Base-by-base conservation (phyloP, 2,888 invertebrate species). In the Scotopteryx bipunctaria region DNA sequence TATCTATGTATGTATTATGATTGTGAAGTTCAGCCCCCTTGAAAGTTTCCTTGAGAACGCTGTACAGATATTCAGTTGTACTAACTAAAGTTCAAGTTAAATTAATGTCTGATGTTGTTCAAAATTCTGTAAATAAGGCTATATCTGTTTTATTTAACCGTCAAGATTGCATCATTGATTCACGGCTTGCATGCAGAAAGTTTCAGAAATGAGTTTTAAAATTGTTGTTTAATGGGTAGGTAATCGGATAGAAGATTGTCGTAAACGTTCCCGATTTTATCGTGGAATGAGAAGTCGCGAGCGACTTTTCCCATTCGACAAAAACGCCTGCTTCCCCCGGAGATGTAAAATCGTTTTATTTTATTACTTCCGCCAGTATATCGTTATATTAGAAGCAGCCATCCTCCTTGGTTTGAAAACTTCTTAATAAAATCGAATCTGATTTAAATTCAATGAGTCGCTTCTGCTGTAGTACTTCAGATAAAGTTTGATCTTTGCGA, bases 321-420 rank as follows among this genome's bases (percentile, higher is more conserved):
- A 87, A 89, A 88, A 87, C 85, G 85, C 81, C 84, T 84, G 78
- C 80, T 83, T 84, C 85, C 86, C 86, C 82, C 78, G 78, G 81
- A 86, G 87, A 89, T 88, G 89, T 89, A 87, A 89, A 90, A 89
- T 88, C 87, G 88, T 89, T 90, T 90, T 87, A 89, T 90, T 90
- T 88, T 90, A 89, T 89, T 87, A 86, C 86, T 86, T 87, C 87
- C 87, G 77, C 77, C 81, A 80, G 83, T 88, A 87, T 86, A 88
- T 85, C 83, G 82, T 81, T 84, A 84, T 83, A 86, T 82, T 79
- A 77, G 72, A 71, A 76, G 73, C 76, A 72, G 73, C 75, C 74
- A 75, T 79, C 76, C 73, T 77, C 69, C 71, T 71, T 71, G 68
- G 70, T 76, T 78, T 59, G 62, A 61, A 73, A 76, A 78, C 65